Evolutionary conservation across 1,140 invertebrate genomes (phyloP), one percentile per base, ranked within the genome.

Genomic region (Drosophila auraria): DNA sequence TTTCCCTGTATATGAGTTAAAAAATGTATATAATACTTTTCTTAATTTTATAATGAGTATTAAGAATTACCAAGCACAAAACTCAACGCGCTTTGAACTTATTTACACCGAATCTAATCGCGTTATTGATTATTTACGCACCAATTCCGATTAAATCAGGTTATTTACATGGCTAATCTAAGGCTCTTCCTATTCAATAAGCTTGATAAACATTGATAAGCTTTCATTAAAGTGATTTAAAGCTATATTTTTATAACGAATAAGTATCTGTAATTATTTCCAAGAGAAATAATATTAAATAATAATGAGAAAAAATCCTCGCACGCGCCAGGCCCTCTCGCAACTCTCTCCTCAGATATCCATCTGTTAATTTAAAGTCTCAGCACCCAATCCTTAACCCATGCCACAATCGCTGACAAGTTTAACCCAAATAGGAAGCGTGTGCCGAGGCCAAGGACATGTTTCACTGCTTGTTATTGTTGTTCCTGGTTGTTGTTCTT

Each of bases 361-460:
- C 47, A 72, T 72, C 70, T 73, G 70, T 73, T 73, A 73, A 72
- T 73, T 72, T 73, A 72, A 73, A 17, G 70, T 72, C 70, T 72
- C 68, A 60, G 25, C 70, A 72, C 68, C 54, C 68, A 44, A 61
- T 53, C 45, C 70, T 38, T 51, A 56, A 36, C 45, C 70, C 70
- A 25, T 68, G 33, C 36, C 66, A 70, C 44, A 50, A 69, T 27
- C 53, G 63, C 45, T 60, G 63, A 77, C 75, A 79, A 78, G 75
- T 70, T 78, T 51, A 47, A 56, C 59, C 53, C 66, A 64, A 79
- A 79, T 54, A 64, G 76, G 76, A 64, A 79, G 77, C 77, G 77
- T 72, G 76, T 79, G 76, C 78, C 59, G 66, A 38, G 56, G 76
- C 61, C 70, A 79, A 79, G 66, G 76, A 80, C 78, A 80, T 79